Conservation (phyloP, 1,140 invertebrate species). For the Himalopsyche phryganea region DNA sequence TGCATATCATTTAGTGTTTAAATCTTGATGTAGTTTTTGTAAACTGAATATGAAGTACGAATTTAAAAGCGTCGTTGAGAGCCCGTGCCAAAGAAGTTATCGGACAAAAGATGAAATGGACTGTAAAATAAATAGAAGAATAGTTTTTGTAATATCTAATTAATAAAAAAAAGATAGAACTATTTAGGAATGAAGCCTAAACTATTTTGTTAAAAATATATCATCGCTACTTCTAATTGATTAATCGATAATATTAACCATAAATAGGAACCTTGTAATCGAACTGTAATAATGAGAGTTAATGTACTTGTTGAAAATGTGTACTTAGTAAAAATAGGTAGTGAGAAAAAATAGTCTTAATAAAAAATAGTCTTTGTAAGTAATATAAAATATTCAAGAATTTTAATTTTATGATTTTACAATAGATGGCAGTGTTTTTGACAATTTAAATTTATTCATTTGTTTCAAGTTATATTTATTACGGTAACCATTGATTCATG, state of each 20-base stretch:
- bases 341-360: background rate
- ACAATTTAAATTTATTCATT: no score
- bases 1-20: no score
- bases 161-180: background rate
- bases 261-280: background rate
- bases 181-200: background rate
- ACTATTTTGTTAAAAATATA: constrained; percentile 1
- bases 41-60: background rate
- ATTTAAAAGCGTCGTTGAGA: background rate
- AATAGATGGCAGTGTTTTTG: no score
- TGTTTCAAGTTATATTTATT: no score
- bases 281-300: background rate
- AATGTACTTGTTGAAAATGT: background rate
- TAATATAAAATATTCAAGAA: background rate
- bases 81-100: background rate
- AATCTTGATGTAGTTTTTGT: background rate
- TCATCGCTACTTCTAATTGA: background rate
- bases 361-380: background rate
- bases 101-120: background rate
- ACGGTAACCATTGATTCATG: no score
- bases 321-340: no score
- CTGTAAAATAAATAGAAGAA: background rate
- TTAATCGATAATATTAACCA: background rate
- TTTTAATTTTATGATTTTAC: no score
- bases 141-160: background rate